A percentile compares a stretch with the other conserved stretches of the same genome.
Evolutionary conservation across 2,797 vertebrate genomes (phyloP).

Genomic region (Peromyscus nudipes): DNA sequence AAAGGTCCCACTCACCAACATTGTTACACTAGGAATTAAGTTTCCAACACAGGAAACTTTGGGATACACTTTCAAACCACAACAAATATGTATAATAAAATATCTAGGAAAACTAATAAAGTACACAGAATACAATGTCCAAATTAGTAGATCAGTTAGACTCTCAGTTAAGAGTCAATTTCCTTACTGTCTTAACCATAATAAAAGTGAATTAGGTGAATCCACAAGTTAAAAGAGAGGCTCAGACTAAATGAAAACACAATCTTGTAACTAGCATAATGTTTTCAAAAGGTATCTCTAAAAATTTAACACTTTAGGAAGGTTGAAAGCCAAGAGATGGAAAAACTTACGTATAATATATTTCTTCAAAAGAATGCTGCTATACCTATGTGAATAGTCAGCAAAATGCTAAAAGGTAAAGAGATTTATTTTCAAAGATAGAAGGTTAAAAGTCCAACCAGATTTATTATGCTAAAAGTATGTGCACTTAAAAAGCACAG

Average conservation of each 20-base stretch:
- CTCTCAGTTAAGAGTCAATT: too few relatives aligned
- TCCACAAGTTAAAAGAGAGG: slow-evolving; percentile 52
- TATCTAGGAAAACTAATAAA: slow-evolving; percentile 39
- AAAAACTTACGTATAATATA: slow-evolving; percentile 38
- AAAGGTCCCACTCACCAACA: background rate
- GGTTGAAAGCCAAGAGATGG: slow-evolving; percentile 14
- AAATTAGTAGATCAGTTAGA: slow-evolving; percentile 5
- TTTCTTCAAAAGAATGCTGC: background rate
- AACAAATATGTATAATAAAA: slow-evolving; percentile 32
- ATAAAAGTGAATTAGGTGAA: slow-evolving; percentile 23
- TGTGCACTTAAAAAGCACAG: background rate
- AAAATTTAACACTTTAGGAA: slow-evolving; percentile 13
- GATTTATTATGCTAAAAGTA: slow-evolving; percentile 43
- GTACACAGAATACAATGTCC: slow-evolving; percentile 32
- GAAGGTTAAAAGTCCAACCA: slow-evolving; percentile 39
- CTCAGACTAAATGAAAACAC: slow-evolving; percentile 50
- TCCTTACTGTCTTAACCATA: background rate
- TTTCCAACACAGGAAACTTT: background rate
- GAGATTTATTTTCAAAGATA: slow-evolving; percentile 43
- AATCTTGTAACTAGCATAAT: background rate
- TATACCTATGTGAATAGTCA: slow-evolving; percentile 7
- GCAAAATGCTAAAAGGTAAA: slow-evolving; percentile 42
- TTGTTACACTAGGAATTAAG: background rate
- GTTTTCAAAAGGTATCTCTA: slow-evolving; percentile 28
- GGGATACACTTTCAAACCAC: background rate